phyloP scores from a whole-genome alignment of 37 sponge, comb jelly and placozoan genomes.

The Oscarella lobularis region DNA sequence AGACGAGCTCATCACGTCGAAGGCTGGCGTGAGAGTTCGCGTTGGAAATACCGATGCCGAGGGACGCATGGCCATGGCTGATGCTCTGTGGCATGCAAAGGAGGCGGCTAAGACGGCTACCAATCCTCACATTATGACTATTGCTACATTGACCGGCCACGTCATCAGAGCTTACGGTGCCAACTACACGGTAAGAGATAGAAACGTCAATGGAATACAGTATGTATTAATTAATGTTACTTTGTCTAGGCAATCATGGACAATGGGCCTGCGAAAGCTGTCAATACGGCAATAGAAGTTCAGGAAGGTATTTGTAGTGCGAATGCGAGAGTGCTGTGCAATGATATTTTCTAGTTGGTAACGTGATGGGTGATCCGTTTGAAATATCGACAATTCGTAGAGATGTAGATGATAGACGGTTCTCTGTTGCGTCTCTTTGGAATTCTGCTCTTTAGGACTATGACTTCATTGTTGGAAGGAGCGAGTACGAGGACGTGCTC shows the following conservation, averaged over 20 bases:
- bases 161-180: slow-evolving; percentile 29
- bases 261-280: slow-evolving; percentile 18
- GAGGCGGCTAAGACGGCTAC: slow-evolving; percentile 15
- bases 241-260: slow-evolving; percentile 19
- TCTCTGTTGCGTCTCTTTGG: not conserved
- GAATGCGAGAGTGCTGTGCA: too few relatives aligned
- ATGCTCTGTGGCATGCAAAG: slow-evolving; percentile 25
- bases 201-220: too few relatives aligned
- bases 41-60: slow-evolving; percentile 40
- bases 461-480: slow-evolving; percentile 15
- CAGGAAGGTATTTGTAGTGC: slow-evolving; percentile 26
- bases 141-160: slow-evolving; percentile 35
- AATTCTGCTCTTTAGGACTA: slow-evolving; percentile 18
- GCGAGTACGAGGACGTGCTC: slow-evolving; percentile 36
- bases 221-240: not conserved
- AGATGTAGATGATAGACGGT: slow-evolving; percentile 17
- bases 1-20: slow-evolving; percentile 36
- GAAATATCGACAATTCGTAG: slow-evolving; percentile 31
- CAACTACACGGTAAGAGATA: slow-evolving; percentile 28
- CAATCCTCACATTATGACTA: slow-evolving; percentile 24
- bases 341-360: slow-evolving; percentile 16
- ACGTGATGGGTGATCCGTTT: slow-evolving; percentile 30
- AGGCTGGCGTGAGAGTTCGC: slow-evolving; percentile 28
- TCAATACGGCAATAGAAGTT: slow-evolving; percentile 7
- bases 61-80: slow-evolving; percentile 35